A percentile compares a stretch with the other conserved stretches of the same genome.
Conservation (phyloP, 2,888 invertebrate species). For the Athalia cordata region DNA sequence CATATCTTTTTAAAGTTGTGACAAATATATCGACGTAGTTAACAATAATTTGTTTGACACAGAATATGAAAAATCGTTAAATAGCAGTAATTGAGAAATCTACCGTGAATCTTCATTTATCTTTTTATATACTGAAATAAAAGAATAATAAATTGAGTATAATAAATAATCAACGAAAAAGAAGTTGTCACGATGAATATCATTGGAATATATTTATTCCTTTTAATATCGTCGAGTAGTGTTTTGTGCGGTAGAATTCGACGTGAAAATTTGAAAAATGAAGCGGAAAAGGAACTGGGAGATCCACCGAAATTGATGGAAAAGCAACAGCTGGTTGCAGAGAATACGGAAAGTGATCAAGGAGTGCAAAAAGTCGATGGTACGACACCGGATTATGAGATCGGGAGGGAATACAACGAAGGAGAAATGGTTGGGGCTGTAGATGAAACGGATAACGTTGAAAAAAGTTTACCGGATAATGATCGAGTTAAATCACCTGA, state of each 20-base stretch:
- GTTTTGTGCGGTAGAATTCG: slow-evolving; percentile 34
- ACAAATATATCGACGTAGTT: neutral
- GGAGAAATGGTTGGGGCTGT: neutral
- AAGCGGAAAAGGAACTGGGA: neutral
- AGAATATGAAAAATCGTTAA: neutral
- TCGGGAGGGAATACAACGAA: neutral
- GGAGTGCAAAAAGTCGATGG: slow-evolving; percentile 26
- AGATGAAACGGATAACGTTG: slow-evolving; percentile 47
- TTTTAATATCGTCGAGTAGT: slow-evolving; percentile 28
- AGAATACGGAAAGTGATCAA: slow-evolving; percentile 19
- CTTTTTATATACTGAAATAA: neutral
- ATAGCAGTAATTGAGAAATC: neutral
- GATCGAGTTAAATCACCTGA: neutral
- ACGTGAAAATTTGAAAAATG: neutral
- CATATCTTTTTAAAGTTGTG: neutral
- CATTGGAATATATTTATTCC: slow-evolving; percentile 7
- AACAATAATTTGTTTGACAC: neutral
- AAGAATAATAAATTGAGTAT: neutral
- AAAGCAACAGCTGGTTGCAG: neutral
- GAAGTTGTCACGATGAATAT: slow-evolving; percentile 25
- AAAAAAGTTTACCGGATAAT: slow-evolving; percentile 49
- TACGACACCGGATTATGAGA: slow-evolving; percentile 14
- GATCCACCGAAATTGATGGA: neutral
- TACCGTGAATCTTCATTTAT: too few relatives aligned
- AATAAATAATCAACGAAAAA: neutral